phyloP scores from a whole-genome alignment of 2,888 invertebrate genomes.

The Patella ulyssiponensis region DNA sequence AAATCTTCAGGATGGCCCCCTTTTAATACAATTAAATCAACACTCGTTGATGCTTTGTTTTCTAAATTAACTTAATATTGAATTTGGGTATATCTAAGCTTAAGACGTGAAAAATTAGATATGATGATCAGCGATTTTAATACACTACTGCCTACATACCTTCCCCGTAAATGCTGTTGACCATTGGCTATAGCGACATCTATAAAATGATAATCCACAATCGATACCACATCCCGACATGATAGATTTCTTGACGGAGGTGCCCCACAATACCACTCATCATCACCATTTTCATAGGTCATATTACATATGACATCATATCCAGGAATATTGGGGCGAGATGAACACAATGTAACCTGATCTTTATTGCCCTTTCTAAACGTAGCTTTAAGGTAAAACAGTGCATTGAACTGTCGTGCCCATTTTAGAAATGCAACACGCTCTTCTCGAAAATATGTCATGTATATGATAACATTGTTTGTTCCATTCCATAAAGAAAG shows the following conservation, averaged over 20 bases:
- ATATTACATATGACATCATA: slow-evolving; percentile 1
- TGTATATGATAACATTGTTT: not conserved
- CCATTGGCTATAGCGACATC: not conserved
- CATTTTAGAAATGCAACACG: not conserved
- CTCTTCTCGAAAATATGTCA: not conserved
- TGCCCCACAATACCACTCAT: not conserved
- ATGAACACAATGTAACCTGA: not conserved
- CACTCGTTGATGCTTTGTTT: too few species aligned
- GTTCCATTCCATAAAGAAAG: not conserved
- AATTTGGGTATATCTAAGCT: too few species aligned
- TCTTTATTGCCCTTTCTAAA: not conserved
- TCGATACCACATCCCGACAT: not conserved
- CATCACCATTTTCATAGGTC: not conserved
- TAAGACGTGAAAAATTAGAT: too few species aligned
- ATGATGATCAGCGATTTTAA: too few species aligned
- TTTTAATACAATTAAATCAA: too few species aligned
- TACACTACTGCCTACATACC: too few species aligned
- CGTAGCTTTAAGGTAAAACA: not conserved
- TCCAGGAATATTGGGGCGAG: not conserved
- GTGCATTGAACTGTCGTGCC: not conserved
- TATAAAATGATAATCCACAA: not conserved
- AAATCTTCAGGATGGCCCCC: too few species aligned
- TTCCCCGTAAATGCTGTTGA: too few species aligned
- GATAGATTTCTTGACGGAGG: not conserved
- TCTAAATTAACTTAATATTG: too few species aligned